Base-by-base conservation (phyloP, 1,140 invertebrate species). In the Drosophila equinoxialis region DNA sequence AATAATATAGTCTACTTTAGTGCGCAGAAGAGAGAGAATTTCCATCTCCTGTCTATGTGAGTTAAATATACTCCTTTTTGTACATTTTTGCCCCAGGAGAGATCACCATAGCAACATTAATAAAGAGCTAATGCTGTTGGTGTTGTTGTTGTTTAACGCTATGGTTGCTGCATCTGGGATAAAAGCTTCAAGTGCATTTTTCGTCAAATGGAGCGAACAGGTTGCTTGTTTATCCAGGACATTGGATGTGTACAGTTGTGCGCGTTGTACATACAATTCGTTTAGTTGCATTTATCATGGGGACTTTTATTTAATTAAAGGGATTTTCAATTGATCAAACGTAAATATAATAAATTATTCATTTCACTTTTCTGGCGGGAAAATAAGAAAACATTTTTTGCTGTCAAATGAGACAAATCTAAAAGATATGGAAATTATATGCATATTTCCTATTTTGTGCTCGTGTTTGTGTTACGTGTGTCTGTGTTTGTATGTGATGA, bases 351-450 rank as follows among this genome's bases (percentile, higher is more conserved):
- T 35, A 10, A 58, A 8, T 33, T 35, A 58, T 3, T 58, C 3
- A 58, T 10, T 8, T 17, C 37, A 35, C 42, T 57, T 45, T 17
- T 65, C 60, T 65, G 45, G 54, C 30, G 64, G 77, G 65, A 60
- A 63, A 65, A 70, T 23, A 76, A 55, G 35, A 62, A 55, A 26
- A 62, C 62, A 67, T 77, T 77, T 68, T 68, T 74, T 64, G 48
- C 71, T 68, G 63, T 77, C 71, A 71, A 30, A 71, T 51, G n/a
- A 23, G 45, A 77, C 48, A 59, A 66, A 61, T 77, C 77, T 71
- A 11, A 77, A 58, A 77, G 77, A 77, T 59, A 77, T 71, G 77
- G 63, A 71, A 77, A 67, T 63, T 51, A 77, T 77, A 77, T 77
- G 20, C 17, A 23, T 48, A 30, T 30, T 30, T 17, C 14, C 14